Evolutionary conservation across 2,797 vertebrate species (phyloP).

Genomic region (Erithacus rubecula): DNA sequence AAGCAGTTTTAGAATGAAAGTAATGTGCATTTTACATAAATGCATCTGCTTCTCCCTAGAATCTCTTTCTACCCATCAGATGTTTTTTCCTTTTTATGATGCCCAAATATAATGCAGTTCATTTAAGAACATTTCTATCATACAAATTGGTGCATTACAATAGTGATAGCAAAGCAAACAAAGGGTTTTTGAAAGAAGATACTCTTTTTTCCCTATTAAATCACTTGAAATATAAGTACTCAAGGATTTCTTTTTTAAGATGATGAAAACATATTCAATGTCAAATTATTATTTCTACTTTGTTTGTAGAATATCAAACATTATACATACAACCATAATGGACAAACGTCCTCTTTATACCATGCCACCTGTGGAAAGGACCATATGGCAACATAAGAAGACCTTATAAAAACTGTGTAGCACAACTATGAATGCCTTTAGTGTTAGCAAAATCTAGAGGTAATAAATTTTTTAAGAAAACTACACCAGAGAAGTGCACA

Average conservation of each 20-base stretch:
- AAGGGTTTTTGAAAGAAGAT: neutral
- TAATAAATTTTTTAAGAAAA: neutral
- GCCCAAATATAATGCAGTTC: neutral
- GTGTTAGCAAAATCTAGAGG: neutral
- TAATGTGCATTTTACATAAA: neutral
- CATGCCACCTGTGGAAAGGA: neutral
- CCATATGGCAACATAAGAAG: neutral
- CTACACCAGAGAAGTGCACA: neutral
- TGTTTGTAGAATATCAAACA: neutral
- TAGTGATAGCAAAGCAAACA: neutral
- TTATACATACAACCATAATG: neutral
- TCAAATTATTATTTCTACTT: neutral
- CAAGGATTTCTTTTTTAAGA: neutral
- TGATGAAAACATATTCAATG: neutral
- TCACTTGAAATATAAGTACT: neutral
- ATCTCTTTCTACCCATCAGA: neutral
- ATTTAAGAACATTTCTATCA: neutral
- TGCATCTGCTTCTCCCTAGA: neutral
- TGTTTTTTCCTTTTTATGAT: neutral
- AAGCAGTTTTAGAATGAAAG: neutral
- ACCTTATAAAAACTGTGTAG: neutral
- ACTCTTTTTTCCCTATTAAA: neutral
- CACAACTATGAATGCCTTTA: constrained; percentile 2
- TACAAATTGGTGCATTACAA: neutral
- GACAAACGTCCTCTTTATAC: constrained; percentile 13